A percentile compares a stretch with the other conserved stretches of the same genome.
These are phyloP conservation scores for Morpho deidamia DNA, from an alignment of 2,888 invertebrate species.

Conservation along the genomic window DNA sequence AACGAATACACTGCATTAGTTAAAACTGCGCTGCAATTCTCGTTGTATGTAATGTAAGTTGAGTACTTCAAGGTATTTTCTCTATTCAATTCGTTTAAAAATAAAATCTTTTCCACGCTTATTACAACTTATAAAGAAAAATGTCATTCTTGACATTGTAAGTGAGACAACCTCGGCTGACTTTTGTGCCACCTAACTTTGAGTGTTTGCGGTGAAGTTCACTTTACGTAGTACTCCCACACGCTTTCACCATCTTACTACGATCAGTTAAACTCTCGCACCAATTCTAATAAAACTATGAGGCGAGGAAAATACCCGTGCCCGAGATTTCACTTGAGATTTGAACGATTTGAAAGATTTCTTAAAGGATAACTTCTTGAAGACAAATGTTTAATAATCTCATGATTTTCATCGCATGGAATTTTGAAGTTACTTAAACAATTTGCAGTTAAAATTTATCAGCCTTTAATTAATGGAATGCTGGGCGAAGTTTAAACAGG, in stretches of 20 bases:
- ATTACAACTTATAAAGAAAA: conserved; percentile 27
- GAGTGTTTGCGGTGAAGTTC: conserved; percentile 54
- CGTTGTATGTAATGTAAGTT: no score
- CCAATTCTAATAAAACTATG: conserved; percentile 33
- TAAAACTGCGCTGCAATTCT: no score
- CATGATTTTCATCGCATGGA: conserved; percentile 10
- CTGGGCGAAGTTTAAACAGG: conserved; percentile 44
- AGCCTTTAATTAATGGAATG: conserved; percentile 48
- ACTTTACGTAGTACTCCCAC: conserved; percentile 61
- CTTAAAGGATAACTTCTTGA: not conserved
- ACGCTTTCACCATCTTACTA: conserved; percentile 59
- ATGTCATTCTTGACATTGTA: conserved; percentile 57
- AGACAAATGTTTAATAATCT: conserved; percentile 3
- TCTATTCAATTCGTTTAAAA: no score
- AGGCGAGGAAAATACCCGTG: conserved; percentile 5
- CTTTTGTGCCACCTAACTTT: conserved; percentile 55
- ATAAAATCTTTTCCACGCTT: no score
- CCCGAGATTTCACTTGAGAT: conserved; percentile 2
- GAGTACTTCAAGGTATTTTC: no score
- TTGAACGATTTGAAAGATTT: not conserved
- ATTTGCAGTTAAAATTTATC: conserved; percentile 32
- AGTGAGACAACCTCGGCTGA: conserved; percentile 49
- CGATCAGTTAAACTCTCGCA: conserved; percentile 53
- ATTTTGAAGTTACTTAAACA: conserved; percentile 23
- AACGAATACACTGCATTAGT: no score